phyloP scores from a whole-genome alignment of 1,140 invertebrate species.

The Heliconius congener region DNA sequence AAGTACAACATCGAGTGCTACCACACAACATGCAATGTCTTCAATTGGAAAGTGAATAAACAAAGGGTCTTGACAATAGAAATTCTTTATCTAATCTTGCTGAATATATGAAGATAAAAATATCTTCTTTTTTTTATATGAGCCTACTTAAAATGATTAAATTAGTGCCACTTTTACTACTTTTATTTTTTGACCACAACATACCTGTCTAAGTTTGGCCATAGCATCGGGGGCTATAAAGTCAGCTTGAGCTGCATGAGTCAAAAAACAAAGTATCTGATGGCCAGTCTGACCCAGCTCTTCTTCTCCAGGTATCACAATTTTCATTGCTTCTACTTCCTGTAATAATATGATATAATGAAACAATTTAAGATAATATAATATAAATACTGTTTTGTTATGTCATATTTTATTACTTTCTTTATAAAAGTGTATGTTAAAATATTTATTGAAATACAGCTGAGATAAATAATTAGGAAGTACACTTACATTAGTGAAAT shows the following conservation, averaged over 20 bases:
- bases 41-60: too few species aligned
- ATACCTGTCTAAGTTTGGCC: constrained; percentile 95
- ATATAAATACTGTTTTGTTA: too few species aligned
- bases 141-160: not conserved
- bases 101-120: not conserved
- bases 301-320: constrained; percentile 96
- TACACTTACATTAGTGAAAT: constrained; percentile 94
- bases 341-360: constrained; percentile 43
- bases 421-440: too few species aligned
- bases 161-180: not conserved
- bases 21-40: too few species aligned
- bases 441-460: not conserved
- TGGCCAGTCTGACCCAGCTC: constrained; percentile 94
- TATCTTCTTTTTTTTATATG: not conserved
- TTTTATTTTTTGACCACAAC: not conserved
- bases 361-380: too few species aligned
- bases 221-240: constrained; percentile 98
- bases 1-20: too few species aligned
- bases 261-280: constrained; percentile 96
- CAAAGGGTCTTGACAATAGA: too few species aligned
- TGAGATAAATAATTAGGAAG: not conserved
- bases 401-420: too few species aligned
- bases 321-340: constrained; percentile 96
- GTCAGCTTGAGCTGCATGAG: constrained; percentile 93
- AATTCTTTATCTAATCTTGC: too few species aligned